phyloP scores from a whole-genome alignment of 2,888 invertebrate species.

The Ischnus inquisitorius region DNA sequence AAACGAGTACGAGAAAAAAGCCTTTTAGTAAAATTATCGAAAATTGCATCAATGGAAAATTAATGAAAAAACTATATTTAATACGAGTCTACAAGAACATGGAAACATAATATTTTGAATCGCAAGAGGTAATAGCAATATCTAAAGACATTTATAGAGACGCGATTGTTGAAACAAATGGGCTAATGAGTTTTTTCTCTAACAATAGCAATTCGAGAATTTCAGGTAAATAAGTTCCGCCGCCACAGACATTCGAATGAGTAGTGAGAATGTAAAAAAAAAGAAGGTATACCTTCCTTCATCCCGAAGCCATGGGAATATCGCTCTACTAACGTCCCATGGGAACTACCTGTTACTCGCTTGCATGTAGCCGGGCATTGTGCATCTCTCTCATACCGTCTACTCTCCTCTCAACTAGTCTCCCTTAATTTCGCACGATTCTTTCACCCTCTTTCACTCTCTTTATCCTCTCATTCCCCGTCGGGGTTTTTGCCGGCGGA shows the following conservation, averaged over 20 bases:
- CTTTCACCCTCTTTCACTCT: slow-evolving; percentile 66
- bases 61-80: background rate
- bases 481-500: slow-evolving; percentile 69
- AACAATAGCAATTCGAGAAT: slow-evolving; percentile 27
- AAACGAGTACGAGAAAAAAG: slow-evolving; percentile 27
- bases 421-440: slow-evolving; percentile 78
- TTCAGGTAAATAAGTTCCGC: slow-evolving; percentile 48
- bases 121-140: too few species aligned
- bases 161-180: too few species aligned
- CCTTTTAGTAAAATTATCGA: background rate
- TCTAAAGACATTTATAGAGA: too few species aligned
- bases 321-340: slow-evolving; percentile 78
- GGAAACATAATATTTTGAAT: too few species aligned
- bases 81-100: too few species aligned
- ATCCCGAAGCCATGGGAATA: slow-evolving; percentile 79
- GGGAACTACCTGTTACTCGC: slow-evolving; percentile 82
- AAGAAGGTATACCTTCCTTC: slow-evolving; percentile 39
- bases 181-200: too few species aligned
- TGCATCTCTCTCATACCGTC: slow-evolving; percentile 28
- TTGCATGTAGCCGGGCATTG: slow-evolving; percentile 71
- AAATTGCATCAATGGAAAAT: background rate
- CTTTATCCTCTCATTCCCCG: slow-evolving; percentile 50
- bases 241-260: slow-evolving; percentile 69
- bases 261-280: slow-evolving; percentile 53
- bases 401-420: slow-evolving; percentile 47